phyloP scores from a whole-genome alignment of 1,140 invertebrate genomes.

The Panagrolaimus sp. region DNA sequence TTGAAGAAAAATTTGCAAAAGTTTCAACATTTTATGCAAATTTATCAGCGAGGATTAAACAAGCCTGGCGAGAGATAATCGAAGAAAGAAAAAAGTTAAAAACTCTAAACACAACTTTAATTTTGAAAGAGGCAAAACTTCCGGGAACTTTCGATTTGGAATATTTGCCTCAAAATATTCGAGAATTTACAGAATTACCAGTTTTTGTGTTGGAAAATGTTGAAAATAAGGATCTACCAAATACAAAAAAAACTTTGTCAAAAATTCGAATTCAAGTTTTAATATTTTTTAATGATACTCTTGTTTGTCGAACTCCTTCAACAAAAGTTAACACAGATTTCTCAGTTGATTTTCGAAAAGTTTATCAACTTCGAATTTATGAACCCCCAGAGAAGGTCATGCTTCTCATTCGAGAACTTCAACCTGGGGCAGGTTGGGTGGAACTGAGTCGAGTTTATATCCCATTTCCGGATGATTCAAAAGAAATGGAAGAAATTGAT shows the following conservation, averaged over 20 bases:
- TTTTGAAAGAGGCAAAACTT: neutral
- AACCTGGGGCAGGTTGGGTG: slow-evolving; percentile 14
- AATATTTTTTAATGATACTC: slow-evolving; percentile 38
- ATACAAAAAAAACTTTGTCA: neutral
- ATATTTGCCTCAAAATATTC: neutral
- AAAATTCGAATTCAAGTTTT: slow-evolving; percentile 22
- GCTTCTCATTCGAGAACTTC: slow-evolving; percentile 15
- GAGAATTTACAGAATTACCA: neutral
- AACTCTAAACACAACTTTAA: slow-evolving; percentile 1
- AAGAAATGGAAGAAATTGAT: slow-evolving; percentile 25
- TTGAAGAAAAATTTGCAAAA: neutral
- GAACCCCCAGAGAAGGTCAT: slow-evolving; percentile 26
- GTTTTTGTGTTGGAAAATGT: slow-evolving; percentile 1
- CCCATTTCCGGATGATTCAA: slow-evolving; percentile 24
- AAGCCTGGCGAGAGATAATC: neutral
- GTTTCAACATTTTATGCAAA: neutral
- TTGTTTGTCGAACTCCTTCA: slow-evolving; percentile 35
- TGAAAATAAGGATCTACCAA: neutral
- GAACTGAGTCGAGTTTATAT: slow-evolving; percentile 30
- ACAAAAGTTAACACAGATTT: slow-evolving; percentile 26
- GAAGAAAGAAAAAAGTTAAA: neutral
- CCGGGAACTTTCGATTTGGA: neutral
- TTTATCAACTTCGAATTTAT: slow-evolving; percentile 38
- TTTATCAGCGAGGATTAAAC: neutral
- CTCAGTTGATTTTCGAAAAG: slow-evolving; percentile 28